phyloP scores from a whole-genome alignment of 2,797 vertebrate genomes.

The Ibycter americanus region DNA sequence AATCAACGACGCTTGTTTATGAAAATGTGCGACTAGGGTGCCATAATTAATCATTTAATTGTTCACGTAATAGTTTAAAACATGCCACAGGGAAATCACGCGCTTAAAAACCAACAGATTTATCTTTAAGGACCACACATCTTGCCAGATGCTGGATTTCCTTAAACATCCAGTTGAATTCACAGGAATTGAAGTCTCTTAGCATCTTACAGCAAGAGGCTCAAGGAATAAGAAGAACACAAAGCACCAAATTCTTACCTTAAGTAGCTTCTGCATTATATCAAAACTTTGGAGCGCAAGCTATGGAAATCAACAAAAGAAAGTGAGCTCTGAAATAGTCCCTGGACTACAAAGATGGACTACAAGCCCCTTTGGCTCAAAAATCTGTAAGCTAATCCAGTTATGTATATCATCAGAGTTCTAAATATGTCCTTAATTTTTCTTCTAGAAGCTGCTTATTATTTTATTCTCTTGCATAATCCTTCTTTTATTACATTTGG shows the following conservation, averaged over 20 bases:
- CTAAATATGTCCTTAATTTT: not conserved
- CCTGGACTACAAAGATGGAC: not conserved
- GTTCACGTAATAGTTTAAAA: slow-evolving; percentile 30
- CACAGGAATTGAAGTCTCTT: not conserved
- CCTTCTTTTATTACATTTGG: not conserved
- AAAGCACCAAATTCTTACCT: slow-evolving; percentile 77
- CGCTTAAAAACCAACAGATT: not conserved
- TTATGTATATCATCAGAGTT: not conserved
- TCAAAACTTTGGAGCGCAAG: slow-evolving; percentile 91
- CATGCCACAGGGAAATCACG: not conserved
- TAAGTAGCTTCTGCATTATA: slow-evolving; percentile 91
- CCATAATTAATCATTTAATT: slow-evolving; percentile 20
- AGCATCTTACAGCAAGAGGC: not conserved
- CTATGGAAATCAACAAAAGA: slow-evolving; percentile 71
- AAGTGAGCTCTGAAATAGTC: not conserved
- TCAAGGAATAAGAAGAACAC: not conserved
- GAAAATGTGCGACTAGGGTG: not conserved
- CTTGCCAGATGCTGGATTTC: not conserved
- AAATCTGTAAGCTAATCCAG: not conserved
- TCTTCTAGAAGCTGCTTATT: not conserved
- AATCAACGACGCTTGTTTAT: not conserved
- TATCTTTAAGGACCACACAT: not conserved
- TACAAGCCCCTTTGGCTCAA: not conserved
- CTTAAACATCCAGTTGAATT: not conserved
- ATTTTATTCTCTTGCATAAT: not conserved